Evolutionary conservation across 2,888 invertebrate genomes (phyloP), one percentile per base, ranked within the genome.

Genomic region (Drosophila parthenogenetica): DNA sequence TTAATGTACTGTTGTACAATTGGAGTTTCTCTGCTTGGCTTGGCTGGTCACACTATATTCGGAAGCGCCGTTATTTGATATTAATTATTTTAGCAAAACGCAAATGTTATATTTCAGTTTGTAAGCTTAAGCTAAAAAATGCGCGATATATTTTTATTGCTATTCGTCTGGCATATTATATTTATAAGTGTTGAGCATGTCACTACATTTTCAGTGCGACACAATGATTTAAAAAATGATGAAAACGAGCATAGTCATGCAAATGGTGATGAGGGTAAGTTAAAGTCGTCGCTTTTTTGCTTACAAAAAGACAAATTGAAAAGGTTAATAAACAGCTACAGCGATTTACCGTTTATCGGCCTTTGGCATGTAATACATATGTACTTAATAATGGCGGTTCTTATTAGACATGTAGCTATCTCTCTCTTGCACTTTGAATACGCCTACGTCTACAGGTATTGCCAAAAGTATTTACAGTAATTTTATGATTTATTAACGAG

Each of bases 181-280:
- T 11, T 35, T 40, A 11, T 39, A 17, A 54, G 67, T 19, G 8
- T 50, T 14, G 3, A 51, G n/a, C 14, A 39, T 29, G 53, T 53
- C 7, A 22, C 29, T 5, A 65, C 79, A 5, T 81, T 71, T 71
- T 69, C 83, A 1, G 53, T 79, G 14, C 67, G 86, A 0, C 62
- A 87, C 35, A 83, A 81, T 53, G 71, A 81, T 49, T 29, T 70
- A 1, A 32, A 73, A 42, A n/a, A 1, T 16, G 7, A 8, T 0
- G 43, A 61, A 39, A n/a, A 59, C 8, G 17, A 69, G 2, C 42
- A 57, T 16, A 40, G 40, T 5, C 49, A 66, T 19, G 25, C 17
- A 19, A 25, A 29, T 42, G 16, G 4, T 14, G 57, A 19, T 17
- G 57, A 19, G 11, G 77, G 76, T 76, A 61, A 55, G 58, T 45